These are phyloP conservation scores for Rousettus leschenaultii DNA, from an alignment of 2,113 vertebrate genomes.

Conservation along the genomic window DNA sequence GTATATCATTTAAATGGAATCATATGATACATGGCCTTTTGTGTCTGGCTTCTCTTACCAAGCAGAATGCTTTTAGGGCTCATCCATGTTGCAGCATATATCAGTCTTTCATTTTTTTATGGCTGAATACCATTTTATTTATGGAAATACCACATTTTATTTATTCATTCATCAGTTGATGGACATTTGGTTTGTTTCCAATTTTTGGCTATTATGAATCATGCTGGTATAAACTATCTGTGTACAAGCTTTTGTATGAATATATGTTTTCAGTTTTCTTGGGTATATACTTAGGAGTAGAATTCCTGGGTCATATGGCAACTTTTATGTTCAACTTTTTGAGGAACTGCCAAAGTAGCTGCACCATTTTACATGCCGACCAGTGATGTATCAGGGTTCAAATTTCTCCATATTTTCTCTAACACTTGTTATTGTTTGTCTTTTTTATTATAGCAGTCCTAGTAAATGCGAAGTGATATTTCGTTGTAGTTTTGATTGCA, in stretches of 20 bases:
- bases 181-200: too few relatives aligned
- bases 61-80: background rate
- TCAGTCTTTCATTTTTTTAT: background rate
- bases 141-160: background rate
- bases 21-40: background rate
- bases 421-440: background rate
- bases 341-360: background rate
- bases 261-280: background rate
- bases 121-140: background rate
- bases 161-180: too few relatives aligned
- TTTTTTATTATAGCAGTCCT: background rate
- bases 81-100: background rate
- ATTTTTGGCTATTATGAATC: background rate
- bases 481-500: background rate
- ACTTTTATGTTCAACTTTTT: background rate
- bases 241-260: background rate
- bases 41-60: background rate
- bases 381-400: background rate
- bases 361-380: background rate
- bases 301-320: background rate
- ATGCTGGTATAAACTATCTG: background rate
- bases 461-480: background rate
- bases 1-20: too few relatives aligned
- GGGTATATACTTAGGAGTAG: background rate
- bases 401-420: background rate